Percentiles rank a stretch among this genome's conserved stretches.
These are phyloP conservation scores for Chroicocephalus ridibundus DNA, from an alignment of 2,113 vertebrate species.

Conservation along the genomic window DNA sequence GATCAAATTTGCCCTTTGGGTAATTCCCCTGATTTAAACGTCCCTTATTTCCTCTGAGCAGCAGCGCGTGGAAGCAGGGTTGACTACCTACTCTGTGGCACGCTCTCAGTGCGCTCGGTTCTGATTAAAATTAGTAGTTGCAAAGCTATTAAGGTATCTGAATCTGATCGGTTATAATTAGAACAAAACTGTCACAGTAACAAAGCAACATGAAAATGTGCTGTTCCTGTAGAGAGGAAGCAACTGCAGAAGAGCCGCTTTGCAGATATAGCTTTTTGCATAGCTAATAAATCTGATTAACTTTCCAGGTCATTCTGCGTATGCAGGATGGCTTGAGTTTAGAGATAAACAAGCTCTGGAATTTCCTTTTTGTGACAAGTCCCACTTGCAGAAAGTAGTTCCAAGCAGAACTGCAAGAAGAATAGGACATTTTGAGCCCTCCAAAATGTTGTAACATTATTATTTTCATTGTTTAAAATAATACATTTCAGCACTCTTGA, in stretches of 20 bases:
- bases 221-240: not conserved
- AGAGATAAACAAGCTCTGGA: not conserved
- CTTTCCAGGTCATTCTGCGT: not conserved
- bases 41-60: not conserved
- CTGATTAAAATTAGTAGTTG: not conserved
- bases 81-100: not conserved
- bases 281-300: not conserved
- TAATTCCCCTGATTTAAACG: not conserved
- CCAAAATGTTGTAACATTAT: not conserved
- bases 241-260: not conserved
- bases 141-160: not conserved
- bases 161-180: not conserved
- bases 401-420: not conserved
- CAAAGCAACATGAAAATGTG: not conserved
- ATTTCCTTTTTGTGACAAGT: not conserved
- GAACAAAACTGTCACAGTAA: not conserved
- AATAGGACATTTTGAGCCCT: not conserved
- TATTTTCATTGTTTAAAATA: not conserved
- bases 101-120: not conserved
- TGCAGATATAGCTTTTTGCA: not conserved
- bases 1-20: not conserved
- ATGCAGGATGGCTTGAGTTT: not conserved
- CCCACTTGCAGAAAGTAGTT: not conserved
- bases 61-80: accelerated
- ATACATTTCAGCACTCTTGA: not conserved